Conservation (phyloP, 1,140 invertebrate species). For the Macrobrachium nipponense region DNA sequence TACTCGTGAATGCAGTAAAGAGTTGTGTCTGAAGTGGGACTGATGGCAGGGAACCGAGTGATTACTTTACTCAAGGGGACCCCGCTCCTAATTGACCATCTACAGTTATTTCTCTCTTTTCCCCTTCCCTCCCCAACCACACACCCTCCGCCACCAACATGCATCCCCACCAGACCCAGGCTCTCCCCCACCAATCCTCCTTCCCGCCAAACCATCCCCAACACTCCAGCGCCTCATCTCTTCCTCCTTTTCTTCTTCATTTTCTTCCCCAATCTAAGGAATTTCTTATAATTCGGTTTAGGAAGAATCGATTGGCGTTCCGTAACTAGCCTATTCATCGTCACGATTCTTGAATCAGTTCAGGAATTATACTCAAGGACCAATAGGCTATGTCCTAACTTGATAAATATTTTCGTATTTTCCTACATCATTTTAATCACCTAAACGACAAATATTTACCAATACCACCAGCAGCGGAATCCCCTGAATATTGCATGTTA, state of each 20-base stretch:
- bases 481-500: no score
- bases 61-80: constrained; percentile 58
- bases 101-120: constrained; percentile 48
- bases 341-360: no score
- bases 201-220: neutral
- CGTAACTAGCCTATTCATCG: no score
- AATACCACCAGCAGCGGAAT: no score
- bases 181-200: neutral
- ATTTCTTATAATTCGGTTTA: neutral
- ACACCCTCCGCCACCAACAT: no score
- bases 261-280: neutral
- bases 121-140: neutral
- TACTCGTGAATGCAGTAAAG: neutral
- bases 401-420: no score
- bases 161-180: neutral
- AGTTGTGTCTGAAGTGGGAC: constrained; percentile 51
- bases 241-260: neutral
- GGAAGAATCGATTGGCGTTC: no score
- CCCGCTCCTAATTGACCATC: constrained; percentile 51
- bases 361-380: no score
- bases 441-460: no score
- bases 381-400: no score
- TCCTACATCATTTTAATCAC: no score
- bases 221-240: neutral
- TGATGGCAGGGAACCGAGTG: constrained; percentile 47